Evolutionary conservation across 2,113 vertebrate genomes (phyloP).

Genomic region (Rhinolophus sinicus): DNA sequence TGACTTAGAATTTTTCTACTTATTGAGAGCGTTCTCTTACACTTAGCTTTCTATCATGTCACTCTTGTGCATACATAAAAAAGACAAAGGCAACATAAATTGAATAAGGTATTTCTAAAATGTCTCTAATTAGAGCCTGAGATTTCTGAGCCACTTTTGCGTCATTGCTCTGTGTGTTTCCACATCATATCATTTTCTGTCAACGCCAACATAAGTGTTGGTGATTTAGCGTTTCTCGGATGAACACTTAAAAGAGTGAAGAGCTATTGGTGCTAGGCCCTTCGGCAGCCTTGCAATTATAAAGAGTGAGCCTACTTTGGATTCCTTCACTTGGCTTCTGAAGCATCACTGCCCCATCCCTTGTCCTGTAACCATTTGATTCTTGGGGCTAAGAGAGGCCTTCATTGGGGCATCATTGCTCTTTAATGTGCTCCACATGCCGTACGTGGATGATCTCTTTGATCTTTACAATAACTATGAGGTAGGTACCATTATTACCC

Average conservation of each 20-base stretch:
- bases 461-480: background rate
- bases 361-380: background rate
- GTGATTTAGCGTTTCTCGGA: conserved; percentile 44
- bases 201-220: background rate
- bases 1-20: conserved; percentile 27
- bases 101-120: background rate
- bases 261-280: background rate
- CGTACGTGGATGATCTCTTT: background rate
- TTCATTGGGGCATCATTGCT: background rate
- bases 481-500: background rate
- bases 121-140: background rate
- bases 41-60: background rate
- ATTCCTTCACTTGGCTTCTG: background rate
- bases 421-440: background rate
- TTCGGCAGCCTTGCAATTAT: background rate
- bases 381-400: background rate
- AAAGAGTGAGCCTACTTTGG: background rate
- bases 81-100: background rate
- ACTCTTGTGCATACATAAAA: background rate
- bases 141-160: conserved; percentile 7
- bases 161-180: background rate
- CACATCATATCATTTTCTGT: background rate
- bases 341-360: background rate
- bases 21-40: conserved; percentile 27
- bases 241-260: background rate